Base-by-base conservation (phyloP, 2,888 invertebrate species). In the Agonopterix arenella region DNA sequence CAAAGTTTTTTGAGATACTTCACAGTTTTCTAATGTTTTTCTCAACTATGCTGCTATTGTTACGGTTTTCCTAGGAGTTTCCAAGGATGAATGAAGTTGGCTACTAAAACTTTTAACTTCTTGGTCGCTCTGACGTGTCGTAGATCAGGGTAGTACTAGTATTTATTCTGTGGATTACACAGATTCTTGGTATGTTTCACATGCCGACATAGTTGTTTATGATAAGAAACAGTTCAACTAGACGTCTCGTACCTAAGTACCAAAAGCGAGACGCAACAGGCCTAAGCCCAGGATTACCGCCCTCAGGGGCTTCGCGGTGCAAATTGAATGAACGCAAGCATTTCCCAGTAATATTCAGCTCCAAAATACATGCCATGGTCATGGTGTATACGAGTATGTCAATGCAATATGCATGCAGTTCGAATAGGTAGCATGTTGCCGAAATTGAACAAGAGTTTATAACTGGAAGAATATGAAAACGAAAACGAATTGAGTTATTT, bases 251-350 rank as follows among this genome's bases (percentile, higher is more conserved):
- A n/a, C n/a, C n/a, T 7, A 10, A 76, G 66, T 73, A 73, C 70
- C 70, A 74, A 73, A 76, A 80, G 73, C 76, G 70, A 80, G 72
- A 70, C 82, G 75, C 80, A 76, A 80, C 80, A 84, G 71, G 72
- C 81, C 75, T 85, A 80, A 83, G 84, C 79, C 64, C 56, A 57
- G 80, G 84, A 84, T 88, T 86, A 85, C 74, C 66, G 70, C 75
- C 77, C 73, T 79, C 71, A 68, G 74, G 77, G 88, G 86, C 85
- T 86, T 88, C 86, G 46, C 69, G 58, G 72, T 73, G 80, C 80
- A 84, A 84, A 84, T 84, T 78, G 80, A 84, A 83, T 83, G 84
- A 85, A 73, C 73, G 73, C 73, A 73, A 77, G 79, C 73, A 79
- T 73, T 40, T 40, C 40, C 28, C n/a, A 41, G 28, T n/a, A 47